phyloP scores from a whole-genome alignment of 1,140 invertebrate genomes.

The Aphis gossypii region DNA sequence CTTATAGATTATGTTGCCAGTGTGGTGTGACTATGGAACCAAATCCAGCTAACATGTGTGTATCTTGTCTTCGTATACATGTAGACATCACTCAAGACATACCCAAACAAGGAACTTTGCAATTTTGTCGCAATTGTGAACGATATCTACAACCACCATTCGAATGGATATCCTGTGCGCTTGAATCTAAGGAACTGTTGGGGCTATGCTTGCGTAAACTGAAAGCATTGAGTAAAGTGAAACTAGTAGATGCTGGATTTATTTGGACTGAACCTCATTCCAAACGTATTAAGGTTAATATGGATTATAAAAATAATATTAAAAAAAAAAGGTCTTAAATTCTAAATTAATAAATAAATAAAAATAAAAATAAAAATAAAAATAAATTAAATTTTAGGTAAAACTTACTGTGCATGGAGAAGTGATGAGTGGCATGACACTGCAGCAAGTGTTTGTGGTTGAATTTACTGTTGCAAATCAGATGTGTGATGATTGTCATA shows the following conservation, averaged over 20 bases:
- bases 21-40: slow-evolving; percentile 85
- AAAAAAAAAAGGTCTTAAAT: background rate
- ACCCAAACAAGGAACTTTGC: slow-evolving; percentile 89
- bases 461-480: slow-evolving; percentile 91
- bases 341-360: slow-evolving; percentile 58
- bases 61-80: slow-evolving; percentile 85
- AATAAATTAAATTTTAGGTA: slow-evolving; percentile 69
- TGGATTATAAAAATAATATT: background rate
- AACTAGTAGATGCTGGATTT: slow-evolving; percentile 94
- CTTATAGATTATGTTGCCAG: slow-evolving; percentile 78
- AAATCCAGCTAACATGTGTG: slow-evolving; percentile 98
- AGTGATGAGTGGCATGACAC: slow-evolving; percentile 80
- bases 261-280: slow-evolving; percentile 99
- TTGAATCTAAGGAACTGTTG: slow-evolving; percentile 94
- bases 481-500: slow-evolving; percentile 97
- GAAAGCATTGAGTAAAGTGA: slow-evolving; percentile 89
- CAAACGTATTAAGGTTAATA: slow-evolving; percentile 88
- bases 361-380: no score
- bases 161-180: slow-evolving; percentile 86
- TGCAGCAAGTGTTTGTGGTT: slow-evolving; percentile 93
- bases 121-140: slow-evolving; percentile 92
- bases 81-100: slow-evolving; percentile 97
- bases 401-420: slow-evolving; percentile 98
- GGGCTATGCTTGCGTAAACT: slow-evolving; percentile 92
- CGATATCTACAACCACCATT: slow-evolving; percentile 92